phyloP scores from a whole-genome alignment of 2,113 vertebrate genomes.

The Piprites chloris region DNA sequence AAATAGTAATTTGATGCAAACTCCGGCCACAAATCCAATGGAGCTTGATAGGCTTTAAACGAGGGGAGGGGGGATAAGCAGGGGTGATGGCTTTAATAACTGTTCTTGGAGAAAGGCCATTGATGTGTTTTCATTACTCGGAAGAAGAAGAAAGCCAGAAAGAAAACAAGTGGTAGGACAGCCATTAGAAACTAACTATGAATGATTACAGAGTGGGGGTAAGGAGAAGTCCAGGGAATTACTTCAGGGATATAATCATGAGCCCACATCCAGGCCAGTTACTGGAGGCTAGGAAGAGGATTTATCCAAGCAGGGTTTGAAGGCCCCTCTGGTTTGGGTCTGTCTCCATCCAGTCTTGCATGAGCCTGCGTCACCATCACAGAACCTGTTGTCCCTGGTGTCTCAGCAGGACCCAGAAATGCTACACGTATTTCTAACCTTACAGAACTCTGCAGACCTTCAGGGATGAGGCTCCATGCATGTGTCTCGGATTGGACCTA shows the following conservation, averaged over 20 bases:
- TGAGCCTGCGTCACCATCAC: background rate
- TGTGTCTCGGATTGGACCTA: background rate
- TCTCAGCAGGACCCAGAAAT: background rate
- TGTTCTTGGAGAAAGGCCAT: slow-evolving; percentile 51
- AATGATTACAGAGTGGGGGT: slow-evolving; percentile 41
- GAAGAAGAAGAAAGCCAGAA: slow-evolving; percentile 58
- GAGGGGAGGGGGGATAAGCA: slow-evolving; percentile 4
- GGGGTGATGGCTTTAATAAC: slow-evolving; percentile 43
- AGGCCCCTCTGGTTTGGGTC: slow-evolving; percentile 18
- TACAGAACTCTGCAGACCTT: background rate
- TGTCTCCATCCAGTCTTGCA: background rate
- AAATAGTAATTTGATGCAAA: slow-evolving; percentile 54
- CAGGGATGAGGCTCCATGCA: background rate
- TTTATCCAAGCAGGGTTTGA: background rate
- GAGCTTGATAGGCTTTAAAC: slow-evolving; percentile 54
- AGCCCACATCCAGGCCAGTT: slow-evolving; percentile 55
- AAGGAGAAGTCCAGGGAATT: slow-evolving; percentile 44
- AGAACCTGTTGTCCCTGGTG: background rate
- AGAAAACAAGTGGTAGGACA: slow-evolving; percentile 66
- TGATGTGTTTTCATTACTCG: slow-evolving; percentile 42
- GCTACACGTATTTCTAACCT: background rate
- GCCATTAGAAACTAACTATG: slow-evolving; percentile 59
- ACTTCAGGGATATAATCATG: slow-evolving; percentile 55
- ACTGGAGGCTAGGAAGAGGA: background rate
- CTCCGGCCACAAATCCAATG: slow-evolving; percentile 50